Conservation (phyloP, 2,888 invertebrate species). For the Tetranychus truncatus region DNA sequence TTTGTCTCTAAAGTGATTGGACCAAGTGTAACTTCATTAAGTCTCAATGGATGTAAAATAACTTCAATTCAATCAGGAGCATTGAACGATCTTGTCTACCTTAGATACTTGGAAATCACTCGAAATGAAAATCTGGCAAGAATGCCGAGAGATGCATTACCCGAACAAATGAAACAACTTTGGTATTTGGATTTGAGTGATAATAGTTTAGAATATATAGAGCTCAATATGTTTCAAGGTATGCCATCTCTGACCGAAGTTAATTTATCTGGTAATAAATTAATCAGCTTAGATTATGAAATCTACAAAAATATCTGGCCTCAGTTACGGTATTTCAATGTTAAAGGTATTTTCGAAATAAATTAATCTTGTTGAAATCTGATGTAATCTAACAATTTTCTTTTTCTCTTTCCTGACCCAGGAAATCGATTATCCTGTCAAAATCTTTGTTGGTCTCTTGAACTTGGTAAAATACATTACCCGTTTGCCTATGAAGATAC, state of each 20-base stretch:
- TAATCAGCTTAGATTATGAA: background rate
- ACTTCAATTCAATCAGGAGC: conserved; percentile 1
- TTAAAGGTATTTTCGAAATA: background rate
- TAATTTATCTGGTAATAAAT: background rate
- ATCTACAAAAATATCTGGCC: background rate
- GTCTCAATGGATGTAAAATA: background rate
- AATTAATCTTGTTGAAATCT: background rate
- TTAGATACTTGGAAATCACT: background rate
- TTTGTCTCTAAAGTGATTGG: conserved; percentile 2
- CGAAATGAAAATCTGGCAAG: background rate
- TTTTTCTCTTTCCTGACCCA: background rate
- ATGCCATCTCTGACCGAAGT: background rate
- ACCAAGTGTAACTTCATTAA: background rate
- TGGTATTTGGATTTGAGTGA: background rate
- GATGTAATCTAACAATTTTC: background rate
- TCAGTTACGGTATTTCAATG: background rate
- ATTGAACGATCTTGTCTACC: background rate
- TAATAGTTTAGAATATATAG: background rate
- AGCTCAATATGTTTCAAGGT: background rate
- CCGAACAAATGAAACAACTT: background rate
- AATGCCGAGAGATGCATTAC: background rate
- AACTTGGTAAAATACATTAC: background rate
- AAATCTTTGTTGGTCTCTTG: background rate
- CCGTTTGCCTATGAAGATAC: background rate
- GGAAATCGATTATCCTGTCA: background rate